These are phyloP conservation scores for Mugil cephalus DNA, from an alignment of 2,113 vertebrate genomes.

Conservation along the genomic window DNA sequence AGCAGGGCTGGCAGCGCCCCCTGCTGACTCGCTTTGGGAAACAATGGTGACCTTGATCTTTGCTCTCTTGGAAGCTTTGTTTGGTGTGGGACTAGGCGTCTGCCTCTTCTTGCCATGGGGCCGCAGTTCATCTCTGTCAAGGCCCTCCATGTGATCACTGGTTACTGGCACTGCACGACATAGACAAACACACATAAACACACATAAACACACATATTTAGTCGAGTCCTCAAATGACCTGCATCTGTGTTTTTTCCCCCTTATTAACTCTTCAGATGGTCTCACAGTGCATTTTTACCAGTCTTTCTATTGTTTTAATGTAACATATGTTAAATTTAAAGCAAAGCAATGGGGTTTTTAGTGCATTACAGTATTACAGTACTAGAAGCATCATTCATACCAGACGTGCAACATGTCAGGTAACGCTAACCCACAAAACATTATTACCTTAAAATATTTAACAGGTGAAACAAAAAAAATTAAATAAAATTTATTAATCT, in stretches of 20 bases:
- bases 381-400: no score
- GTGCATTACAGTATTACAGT: conserved; percentile 5
- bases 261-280: neutral
- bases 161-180: conserved; percentile 87
- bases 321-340: conserved; percentile 6
- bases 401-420: no score
- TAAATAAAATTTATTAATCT: no score
- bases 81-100: conserved; percentile 87
- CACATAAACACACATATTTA: neutral
- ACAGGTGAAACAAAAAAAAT: no score
- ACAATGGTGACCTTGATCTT: conserved; percentile 98
- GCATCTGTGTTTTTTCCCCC: neutral
- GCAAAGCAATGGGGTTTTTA: neutral
- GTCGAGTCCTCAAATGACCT: neutral
- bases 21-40: conserved; percentile 89
- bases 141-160: conserved; percentile 87
- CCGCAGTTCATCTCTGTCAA: conserved; percentile 88
- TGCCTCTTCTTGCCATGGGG: conserved; percentile 91
- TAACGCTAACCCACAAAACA: no score
- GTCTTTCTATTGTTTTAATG: neutral
- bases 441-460: no score
- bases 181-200: conserved; percentile 11
- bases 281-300: neutral
- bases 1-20: conserved; percentile 72
- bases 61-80: conserved; percentile 92